phyloP scores from a whole-genome alignment of 2,113 vertebrate genomes.

The Columba livia region DNA sequence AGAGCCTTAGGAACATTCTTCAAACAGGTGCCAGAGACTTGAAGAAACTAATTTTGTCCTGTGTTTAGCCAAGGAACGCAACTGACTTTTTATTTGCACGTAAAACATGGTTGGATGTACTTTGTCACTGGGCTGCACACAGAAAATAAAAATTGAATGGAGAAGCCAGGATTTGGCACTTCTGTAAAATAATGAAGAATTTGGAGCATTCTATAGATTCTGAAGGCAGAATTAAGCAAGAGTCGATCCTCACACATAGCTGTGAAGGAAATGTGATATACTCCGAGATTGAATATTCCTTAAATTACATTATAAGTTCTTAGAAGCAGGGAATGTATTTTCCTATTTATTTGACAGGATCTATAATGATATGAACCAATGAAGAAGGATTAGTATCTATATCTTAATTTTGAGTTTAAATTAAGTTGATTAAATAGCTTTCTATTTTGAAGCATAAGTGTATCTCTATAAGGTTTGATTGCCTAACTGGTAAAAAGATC shows the following conservation, averaged over 20 bases:
- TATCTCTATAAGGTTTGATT: not conserved
- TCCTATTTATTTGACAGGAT: not conserved
- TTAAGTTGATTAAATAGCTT: not conserved
- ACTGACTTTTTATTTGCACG: not conserved
- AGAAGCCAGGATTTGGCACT: not conserved
- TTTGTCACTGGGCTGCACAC: not conserved
- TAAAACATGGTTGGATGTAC: not conserved
- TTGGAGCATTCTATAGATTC: not conserved
- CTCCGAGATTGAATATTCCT: not conserved
- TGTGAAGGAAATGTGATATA: not conserved
- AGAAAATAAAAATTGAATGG: not conserved
- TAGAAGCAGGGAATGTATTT: not conserved
- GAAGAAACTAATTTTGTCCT: not conserved
- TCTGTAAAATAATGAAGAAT: not conserved
- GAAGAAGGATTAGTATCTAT: not conserved
- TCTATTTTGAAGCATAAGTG: not conserved
- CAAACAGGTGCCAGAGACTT: not conserved
- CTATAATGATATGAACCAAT: not conserved
- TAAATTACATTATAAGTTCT: not conserved
- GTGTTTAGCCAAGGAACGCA: not conserved
- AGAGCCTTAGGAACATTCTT: not conserved
- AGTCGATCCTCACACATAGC: not conserved
- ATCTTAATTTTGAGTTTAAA: constrained; percentile 8
- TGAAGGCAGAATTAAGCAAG: not conserved
- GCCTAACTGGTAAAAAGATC: not conserved